A percentile compares a stretch with the other conserved stretches of the same genome.
Conservation (phyloP, 2,797 vertebrate species). For the Hippocampus kuda region DNA sequence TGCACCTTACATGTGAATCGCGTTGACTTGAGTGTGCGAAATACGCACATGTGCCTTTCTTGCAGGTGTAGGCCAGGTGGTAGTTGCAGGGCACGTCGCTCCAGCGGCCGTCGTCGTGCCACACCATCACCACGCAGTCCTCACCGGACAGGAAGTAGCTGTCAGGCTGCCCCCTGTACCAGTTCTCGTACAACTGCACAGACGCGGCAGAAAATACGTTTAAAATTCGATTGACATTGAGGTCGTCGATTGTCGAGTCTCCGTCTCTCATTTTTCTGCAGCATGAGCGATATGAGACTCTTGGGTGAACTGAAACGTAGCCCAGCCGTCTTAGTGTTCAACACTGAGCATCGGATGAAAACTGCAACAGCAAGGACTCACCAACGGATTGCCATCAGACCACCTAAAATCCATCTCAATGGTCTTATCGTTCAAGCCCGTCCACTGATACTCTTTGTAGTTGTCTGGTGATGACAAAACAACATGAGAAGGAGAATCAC, state of each 20-base stretch:
- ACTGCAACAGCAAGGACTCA: conserved; percentile 50
- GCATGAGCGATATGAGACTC: too few relatives aligned
- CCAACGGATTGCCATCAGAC: conserved; percentile 88
- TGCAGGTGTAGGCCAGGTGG: conserved; percentile 93
- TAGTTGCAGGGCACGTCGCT: conserved; percentile 95
- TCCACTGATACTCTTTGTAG: conserved; percentile 93
- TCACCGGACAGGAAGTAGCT: conserved; percentile 94
- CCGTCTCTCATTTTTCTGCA: too few relatives aligned
- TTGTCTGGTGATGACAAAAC: conserved; percentile 59
- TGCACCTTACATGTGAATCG: not conserved
- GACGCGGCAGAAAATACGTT: conserved; percentile 1
- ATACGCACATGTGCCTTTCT: conserved; percentile 84
- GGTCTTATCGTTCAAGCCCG: conserved; percentile 85
- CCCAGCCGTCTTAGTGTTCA: too few relatives aligned
- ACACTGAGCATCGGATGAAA: not conserved
- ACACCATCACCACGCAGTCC: conserved; percentile 92
- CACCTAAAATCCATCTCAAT: conserved; percentile 90
- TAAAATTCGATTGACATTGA: not conserved
- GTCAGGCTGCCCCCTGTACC: conserved; percentile 88
- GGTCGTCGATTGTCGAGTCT: not conserved
- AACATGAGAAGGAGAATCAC: not conserved
- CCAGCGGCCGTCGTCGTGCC: conserved; percentile 88
- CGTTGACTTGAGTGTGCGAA: not conserved
- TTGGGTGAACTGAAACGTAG: too few relatives aligned
- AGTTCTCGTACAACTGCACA: conserved; percentile 85